Evolutionary conservation across 1,140 invertebrate genomes (phyloP), one percentile per base, ranked within the genome.

Genomic region (Planococcus citri): DNA sequence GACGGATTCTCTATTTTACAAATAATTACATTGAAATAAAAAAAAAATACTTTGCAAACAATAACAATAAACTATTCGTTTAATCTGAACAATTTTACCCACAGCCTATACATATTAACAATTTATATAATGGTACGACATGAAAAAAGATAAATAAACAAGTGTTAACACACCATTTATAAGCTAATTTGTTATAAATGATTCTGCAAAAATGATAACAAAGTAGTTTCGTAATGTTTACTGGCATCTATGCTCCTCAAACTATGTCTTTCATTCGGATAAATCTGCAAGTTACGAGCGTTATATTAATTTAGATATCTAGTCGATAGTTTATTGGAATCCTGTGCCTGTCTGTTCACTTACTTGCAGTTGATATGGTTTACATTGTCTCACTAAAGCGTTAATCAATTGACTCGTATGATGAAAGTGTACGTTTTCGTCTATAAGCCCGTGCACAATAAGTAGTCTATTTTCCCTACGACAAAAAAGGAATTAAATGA

Each of bases 341-440:
- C n/a, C n/a, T 41, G 12, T 33, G 29, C 29, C 4, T 3, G 29
- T 3, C 29, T 3, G 29, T 12, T 17, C 41, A 73, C 73, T 75
- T 76, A 87, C 86, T 85, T 97, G 91, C 27, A 95, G 78, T 74
- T 92, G 85, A 80, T 96, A 94, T 2, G 79, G 91, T 79, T 99
- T 99, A 61, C 95, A 95, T 27, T 88, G 88, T 74, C 90, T 88
- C 60, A 97, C 87, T 68, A 99, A 81, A 64, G 89, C 87, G 76
- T 92, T 90, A 27, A 99, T 89, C 61, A 99, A 78, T 73, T 91
- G 87, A 78, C 89, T 92, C 12, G 95, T 97, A 78, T 99, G 95
- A 74, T 88, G 88, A 78, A 99, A 98, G 80, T 99, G 97, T n/a
- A 99, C 97, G 78, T 99, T 99, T 80, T 99, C 97, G 79, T 99